phyloP scores from a whole-genome alignment of 2,797 vertebrate genomes.

The Alectoris magna region DNA sequence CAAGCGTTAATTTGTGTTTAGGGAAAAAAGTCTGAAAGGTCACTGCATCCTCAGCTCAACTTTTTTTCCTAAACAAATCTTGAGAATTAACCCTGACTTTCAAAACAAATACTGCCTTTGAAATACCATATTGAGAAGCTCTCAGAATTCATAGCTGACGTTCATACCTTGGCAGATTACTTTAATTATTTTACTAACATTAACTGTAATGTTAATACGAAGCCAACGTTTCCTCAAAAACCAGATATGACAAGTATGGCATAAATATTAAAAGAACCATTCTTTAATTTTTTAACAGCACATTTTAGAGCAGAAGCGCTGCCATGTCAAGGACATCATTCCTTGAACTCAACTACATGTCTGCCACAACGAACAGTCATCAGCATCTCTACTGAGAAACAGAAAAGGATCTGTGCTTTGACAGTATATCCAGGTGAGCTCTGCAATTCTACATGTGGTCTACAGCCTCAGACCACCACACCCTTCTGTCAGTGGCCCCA shows the following conservation, averaged over 20 bases:
- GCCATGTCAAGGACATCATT: background rate
- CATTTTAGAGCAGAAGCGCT: background rate
- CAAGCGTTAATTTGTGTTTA: background rate
- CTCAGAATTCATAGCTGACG: background rate
- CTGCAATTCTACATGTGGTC: background rate
- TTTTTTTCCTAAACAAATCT: background rate
- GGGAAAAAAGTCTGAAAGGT: background rate
- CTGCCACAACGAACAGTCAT: background rate
- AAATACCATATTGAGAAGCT: background rate
- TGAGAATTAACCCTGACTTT: background rate
- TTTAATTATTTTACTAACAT: background rate
- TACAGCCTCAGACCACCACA: accelerated
- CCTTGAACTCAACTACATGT: background rate
- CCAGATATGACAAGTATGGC: background rate
- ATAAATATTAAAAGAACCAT: accelerated
- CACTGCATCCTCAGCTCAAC: background rate
- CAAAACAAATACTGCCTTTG: background rate
- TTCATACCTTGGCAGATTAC: background rate
- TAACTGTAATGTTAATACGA: background rate
- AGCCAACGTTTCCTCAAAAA: background rate
- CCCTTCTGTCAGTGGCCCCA: background rate
- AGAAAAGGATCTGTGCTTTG: background rate
- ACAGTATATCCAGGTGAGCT: background rate
- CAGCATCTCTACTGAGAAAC: accelerated
- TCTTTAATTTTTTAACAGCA: background rate